Conservation (phyloP, 2,113 vertebrate genomes). For the Pelvicachromis taeniatus region DNA sequence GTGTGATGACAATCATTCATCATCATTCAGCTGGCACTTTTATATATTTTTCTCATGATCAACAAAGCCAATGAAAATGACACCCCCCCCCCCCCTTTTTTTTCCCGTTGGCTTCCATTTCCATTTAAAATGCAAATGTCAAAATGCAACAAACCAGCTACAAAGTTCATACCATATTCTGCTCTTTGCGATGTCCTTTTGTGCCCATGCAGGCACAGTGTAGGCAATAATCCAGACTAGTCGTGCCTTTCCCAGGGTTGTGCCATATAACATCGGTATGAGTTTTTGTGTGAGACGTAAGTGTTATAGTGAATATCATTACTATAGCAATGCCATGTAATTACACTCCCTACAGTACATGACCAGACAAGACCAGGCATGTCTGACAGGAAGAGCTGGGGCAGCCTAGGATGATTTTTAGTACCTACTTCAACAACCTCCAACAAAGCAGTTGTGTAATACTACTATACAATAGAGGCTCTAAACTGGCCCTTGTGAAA, state of each 20-base stretch:
- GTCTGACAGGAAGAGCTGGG: neutral
- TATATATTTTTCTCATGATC: neutral
- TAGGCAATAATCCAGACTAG: neutral
- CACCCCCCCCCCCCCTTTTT: neutral
- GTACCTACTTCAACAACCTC: neutral
- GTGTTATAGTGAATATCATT: neutral
- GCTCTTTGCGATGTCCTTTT: accelerated
- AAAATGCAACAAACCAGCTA: neutral
- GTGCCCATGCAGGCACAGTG: neutral
- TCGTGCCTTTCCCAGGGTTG: accelerated
- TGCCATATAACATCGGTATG: neutral
- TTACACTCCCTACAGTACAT: neutral
- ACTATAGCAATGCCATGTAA: neutral
- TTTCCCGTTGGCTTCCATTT: too few species aligned
- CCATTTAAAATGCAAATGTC: neutral
- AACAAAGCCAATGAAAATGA: neutral
- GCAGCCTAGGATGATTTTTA: neutral
- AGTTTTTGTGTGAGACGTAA: neutral
- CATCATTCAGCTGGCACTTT: neutral
- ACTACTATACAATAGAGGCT: neutral
- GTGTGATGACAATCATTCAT: neutral
- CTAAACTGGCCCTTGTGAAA: neutral
- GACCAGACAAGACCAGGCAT: neutral
- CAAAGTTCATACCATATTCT: neutral
- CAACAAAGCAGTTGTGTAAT: neutral